Evolutionary conservation across 2,797 vertebrate genomes (phyloP), one percentile per base, ranked within the genome.

Genomic region (Allochrocebus solatus): DNA sequence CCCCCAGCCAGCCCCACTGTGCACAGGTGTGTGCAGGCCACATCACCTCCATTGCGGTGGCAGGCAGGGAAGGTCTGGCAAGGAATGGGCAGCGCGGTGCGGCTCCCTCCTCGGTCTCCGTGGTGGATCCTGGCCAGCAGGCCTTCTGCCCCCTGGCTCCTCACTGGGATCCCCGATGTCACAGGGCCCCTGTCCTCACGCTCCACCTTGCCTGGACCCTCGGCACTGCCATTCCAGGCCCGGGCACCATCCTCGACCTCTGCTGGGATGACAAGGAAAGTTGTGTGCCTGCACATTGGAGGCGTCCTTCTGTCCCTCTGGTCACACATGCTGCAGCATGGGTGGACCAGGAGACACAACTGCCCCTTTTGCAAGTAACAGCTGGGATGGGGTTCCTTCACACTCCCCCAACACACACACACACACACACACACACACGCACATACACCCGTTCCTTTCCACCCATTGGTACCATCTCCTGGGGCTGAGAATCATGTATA

Each of bases 21-120:
- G 39, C 50, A 16, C 2, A 0, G n/a, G 17, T 74, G 22, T 41
- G 48, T 1, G 36, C 2, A 50, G 82, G 74, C 8, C 30, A 39
- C 21, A 97, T 97, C 98, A 99, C 99, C 99, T 99, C 99, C 99
- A 11, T 99, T 99, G 59, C 99, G 99, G 92, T 99, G 98, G 98
- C 99, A 99, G 97, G 99, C 99, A 0, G 99, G 99, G 94, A 99
- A 99, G 24, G 99, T 99, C 98, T 99, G 99, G 98, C 99, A 99
- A 95, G 99, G 99, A 85, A 99, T 97, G 46, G 99, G 99, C 83
- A 99, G 98, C 41, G 99, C 99, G 0, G 99, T 98, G 93, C 99
- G 97, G 53, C 96, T 93, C 70, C 97, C 97, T 96, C 95, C 98
- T 89, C 97, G 93, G 28, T 98, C 97, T 70, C 97, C 95, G 0